phyloP scores from a whole-genome alignment of 1,140 invertebrate species.

The Heliconius eleuchia region DNA sequence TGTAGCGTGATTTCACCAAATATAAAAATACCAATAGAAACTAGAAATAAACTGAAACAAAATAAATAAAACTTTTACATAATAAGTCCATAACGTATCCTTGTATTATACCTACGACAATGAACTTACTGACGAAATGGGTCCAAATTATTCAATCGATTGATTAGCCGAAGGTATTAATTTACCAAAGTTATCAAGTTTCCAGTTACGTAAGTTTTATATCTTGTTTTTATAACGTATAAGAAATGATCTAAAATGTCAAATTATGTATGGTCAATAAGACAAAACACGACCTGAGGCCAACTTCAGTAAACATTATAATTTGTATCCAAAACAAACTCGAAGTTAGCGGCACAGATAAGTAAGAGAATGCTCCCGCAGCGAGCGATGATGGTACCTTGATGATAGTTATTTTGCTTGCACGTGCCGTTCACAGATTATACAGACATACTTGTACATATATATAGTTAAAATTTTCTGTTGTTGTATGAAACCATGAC shows the following conservation, averaged over 20 bases:
- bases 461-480: conserved; percentile 17
- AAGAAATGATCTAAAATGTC: conserved; percentile 12
- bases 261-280: conserved; percentile 19
- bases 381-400: conserved; percentile 27
- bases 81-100: not conserved
- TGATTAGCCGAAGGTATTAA: conserved; percentile 6
- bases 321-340: conserved; percentile 39
- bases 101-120: not conserved
- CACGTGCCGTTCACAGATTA: conserved; percentile 41
- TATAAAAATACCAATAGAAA: not conserved
- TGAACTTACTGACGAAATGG: conserved; percentile 6
- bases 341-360: conserved; percentile 33
- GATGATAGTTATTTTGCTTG: conserved; percentile 47
- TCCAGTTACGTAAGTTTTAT: conserved; percentile 15
- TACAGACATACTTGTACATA: conserved; percentile 13
- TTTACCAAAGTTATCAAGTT: not conserved
- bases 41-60: not conserved
- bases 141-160: conserved; percentile 5
- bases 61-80: not conserved
- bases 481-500: not conserved
- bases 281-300: conserved; percentile 1
- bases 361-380: conserved; percentile 41
- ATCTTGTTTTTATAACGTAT: conserved; percentile 1
- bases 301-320: conserved; percentile 19
- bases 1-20: not conserved